Conservation (phyloP, 2,113 vertebrate species). For the Myiozetetes cayanensis region DNA sequence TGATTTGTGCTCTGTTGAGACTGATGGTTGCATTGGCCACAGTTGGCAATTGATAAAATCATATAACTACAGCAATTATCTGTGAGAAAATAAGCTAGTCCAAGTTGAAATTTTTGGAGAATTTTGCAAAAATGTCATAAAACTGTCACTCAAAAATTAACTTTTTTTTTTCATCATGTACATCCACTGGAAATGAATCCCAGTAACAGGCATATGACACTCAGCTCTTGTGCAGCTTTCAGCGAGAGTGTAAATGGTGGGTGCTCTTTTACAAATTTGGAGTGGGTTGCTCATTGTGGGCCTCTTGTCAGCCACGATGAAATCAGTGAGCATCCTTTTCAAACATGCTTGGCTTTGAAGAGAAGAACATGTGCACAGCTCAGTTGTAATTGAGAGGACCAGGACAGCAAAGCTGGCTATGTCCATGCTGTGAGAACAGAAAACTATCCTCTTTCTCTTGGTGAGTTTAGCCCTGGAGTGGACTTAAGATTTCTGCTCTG, state of each 20-base stretch:
- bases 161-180: neutral
- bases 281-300: neutral
- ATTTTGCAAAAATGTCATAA: neutral
- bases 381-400: neutral
- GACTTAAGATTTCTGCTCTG: neutral
- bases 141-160: neutral
- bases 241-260: neutral
- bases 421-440: rapidly evolving
- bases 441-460: neutral
- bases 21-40: neutral
- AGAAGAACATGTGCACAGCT: neutral
- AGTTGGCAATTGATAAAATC: neutral
- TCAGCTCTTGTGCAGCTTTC: neutral
- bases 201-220: neutral
- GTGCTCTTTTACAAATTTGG: neutral
- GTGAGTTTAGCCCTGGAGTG: neutral
- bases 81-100: neutral
- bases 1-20: neutral
- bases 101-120: neutral
- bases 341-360: rapidly evolving
- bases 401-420: neutral
- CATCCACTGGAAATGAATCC: neutral
- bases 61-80: neutral
- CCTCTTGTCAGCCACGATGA: neutral
- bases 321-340: neutral